Base-by-base conservation (phyloP, 2,113 vertebrate species). In the human (Homo sapiens) region DNA sequence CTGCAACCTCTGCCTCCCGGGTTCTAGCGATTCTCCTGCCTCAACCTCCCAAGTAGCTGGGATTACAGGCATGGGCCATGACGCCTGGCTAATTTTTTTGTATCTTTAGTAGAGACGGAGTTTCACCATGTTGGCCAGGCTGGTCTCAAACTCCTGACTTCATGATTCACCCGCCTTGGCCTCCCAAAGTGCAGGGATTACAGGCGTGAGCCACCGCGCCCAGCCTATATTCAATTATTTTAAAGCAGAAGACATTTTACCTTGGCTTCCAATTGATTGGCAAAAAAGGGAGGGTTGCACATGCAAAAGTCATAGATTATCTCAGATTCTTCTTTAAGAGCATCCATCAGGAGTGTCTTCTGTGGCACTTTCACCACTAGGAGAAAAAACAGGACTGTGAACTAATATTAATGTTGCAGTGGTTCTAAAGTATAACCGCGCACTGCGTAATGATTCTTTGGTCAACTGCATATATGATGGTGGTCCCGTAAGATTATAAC, bases 231-330 rank as follows among this genome's bases (percentile, higher is more conserved):
- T 48, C 5, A 81, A 59, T 85, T 95, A 90, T 72, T 93, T 94
- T 94, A 93, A 97, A 96, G 78, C 32, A 97, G 66, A 89, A 97
- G 50, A 70, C 50, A 93, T 6, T 93, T 96, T 98, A 99, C 99
- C 99, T 99, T 99, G 0, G 99, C 99, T 98, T 99, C 99, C 90
- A 99, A 93, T 17, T 99, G 99, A 98, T 99, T 99, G 83, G 99
- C 99, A 97, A 99, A 99, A 98, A 99, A 99, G 1, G 99, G 99
- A 78, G 99, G 99, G 85, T 99, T 99, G 97, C 99, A 99, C 99
- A 99, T 99, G 98, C 99, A 99, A 98, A 99, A 99, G 98, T 99
- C 99, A 32, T 99, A 99, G 92, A 99, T 95, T 0, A 99, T 99
- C 91, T 99, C 99, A 22, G 99, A 99, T 98, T 99, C 99, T 96